Evolutionary conservation across 1,140 invertebrate genomes (phyloP).

Genomic region (Saccostrea cuccullata): DNA sequence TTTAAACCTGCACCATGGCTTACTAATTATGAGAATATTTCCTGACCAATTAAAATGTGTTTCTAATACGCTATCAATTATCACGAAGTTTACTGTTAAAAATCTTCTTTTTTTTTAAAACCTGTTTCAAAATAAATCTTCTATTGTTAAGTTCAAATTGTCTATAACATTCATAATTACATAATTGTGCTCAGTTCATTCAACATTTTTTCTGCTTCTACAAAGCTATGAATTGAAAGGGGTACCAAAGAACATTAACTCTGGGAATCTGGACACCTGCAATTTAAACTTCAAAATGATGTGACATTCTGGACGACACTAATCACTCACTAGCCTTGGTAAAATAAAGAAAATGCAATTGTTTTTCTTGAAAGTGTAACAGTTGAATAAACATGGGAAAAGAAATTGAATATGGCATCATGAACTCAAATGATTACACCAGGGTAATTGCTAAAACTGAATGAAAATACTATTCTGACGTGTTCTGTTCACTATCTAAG

Average conservation of each 20-base stretch:
- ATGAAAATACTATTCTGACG: neutral
- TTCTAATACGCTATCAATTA: neutral
- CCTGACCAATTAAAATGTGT: neutral
- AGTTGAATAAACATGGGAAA: neutral
- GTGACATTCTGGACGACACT: conserved; percentile 1
- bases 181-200: conserved; percentile 2
- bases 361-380: neutral
- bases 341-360: neutral
- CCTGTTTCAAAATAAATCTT: neutral
- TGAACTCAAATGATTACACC: neutral
- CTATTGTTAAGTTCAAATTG: conserved; percentile 9
- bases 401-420: neutral
- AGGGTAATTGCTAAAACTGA: neutral
- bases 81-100: neutral
- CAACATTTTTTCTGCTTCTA: neutral
- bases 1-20: conserved; percentile 11
- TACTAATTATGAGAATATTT: neutral
- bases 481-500: neutral
- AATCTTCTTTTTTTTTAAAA: neutral
- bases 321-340: neutral
- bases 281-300: neutral
- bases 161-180: neutral
- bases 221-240: neutral
- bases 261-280: conserved; percentile 23
- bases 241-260: neutral